Conservation (phyloP, 1,140 invertebrate species). For the Drosophila navojoa region DNA sequence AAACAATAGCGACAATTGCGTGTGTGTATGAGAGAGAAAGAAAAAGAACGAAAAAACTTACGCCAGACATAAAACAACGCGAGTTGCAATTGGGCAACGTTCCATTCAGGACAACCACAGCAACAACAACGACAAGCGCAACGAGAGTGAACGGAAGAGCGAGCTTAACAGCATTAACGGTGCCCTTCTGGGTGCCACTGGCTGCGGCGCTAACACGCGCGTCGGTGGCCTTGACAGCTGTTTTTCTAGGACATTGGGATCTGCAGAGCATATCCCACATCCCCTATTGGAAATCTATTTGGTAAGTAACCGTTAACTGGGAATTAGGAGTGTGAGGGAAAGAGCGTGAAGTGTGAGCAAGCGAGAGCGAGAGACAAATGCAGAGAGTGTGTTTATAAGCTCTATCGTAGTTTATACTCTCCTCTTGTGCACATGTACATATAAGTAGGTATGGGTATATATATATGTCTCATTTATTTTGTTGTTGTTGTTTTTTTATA, state of each 20-base stretch:
- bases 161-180: slow-evolving; percentile 25
- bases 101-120: slow-evolving; percentile 20
- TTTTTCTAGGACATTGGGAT: slow-evolving; percentile 39
- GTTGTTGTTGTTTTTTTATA: background rate
- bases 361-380: background rate
- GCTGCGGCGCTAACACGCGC: slow-evolving; percentile 21
- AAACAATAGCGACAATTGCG: slow-evolving; percentile 11
- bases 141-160: slow-evolving; percentile 10
- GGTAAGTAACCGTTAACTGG: slow-evolving; percentile 34
- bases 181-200: slow-evolving; percentile 26
- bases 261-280: slow-evolving; percentile 16
- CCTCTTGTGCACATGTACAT: background rate
- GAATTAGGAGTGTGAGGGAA: background rate
- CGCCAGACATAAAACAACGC: slow-evolving; percentile 42
- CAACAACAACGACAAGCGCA: background rate
- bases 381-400: background rate
- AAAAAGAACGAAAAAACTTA: slow-evolving; percentile 8
- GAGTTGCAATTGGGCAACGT: slow-evolving; percentile 36
- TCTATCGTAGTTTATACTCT: slow-evolving; percentile 11
- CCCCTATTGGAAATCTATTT: slow-evolving; percentile 9
- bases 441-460: background rate
- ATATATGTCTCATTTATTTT: background rate
- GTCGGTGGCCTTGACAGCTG: slow-evolving; percentile 41
- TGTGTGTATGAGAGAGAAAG: slow-evolving; percentile 1
- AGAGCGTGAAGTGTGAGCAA: background rate